Evolutionary conservation across 2,888 invertebrate species (phyloP), one percentile per base, ranked within the genome.

Genomic region (Cenopis cana): DNA sequence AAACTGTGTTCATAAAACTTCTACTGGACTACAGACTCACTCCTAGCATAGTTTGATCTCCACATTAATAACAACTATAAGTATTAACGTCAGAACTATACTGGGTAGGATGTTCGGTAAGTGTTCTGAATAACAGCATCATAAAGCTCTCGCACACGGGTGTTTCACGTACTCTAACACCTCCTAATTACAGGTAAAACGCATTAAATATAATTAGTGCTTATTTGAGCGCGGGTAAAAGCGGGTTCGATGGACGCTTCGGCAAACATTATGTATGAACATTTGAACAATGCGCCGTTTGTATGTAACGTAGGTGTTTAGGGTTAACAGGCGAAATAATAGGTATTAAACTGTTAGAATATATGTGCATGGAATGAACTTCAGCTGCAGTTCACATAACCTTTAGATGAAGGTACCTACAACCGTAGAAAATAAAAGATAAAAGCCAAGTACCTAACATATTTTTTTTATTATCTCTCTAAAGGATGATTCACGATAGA

Each of bases 141-240:
- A 82, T 82, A 85, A 83, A 84, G 82, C 82, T 78, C 83, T 85
- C 85, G 83, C 85, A 85, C 87, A 82, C 89, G 52, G n/a, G 64
- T 89, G 91, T 85, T 90, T 85, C 86, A 85, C 87, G 87, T 91
- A 87, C 82, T 84, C 89, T 86, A 87, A 90, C 92, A 89, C 91
- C 90, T 89, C 80, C 91, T 93, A 92, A 93, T 93, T 91, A 89
- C 90, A 87, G 88, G 89, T 89, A 89, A 90, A 90, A 88, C 89
- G 90, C 87, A 89, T 90, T 88, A 87, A 86, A 89, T 89, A 84
- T 88, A 90, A 89, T 93, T 91, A 91, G 91, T 89, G 83, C 84
- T 87, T 84, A 88, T 90, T 90, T 86, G 87, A 85, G 84, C 83
- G 89, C 83, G 89, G 87, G 87, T 88, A 88, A 87, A 89, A 86